Evolutionary conservation across 2,113 vertebrate genomes (phyloP), one percentile per base, ranked within the genome.

Genomic region (Cavia aperea): DNA sequence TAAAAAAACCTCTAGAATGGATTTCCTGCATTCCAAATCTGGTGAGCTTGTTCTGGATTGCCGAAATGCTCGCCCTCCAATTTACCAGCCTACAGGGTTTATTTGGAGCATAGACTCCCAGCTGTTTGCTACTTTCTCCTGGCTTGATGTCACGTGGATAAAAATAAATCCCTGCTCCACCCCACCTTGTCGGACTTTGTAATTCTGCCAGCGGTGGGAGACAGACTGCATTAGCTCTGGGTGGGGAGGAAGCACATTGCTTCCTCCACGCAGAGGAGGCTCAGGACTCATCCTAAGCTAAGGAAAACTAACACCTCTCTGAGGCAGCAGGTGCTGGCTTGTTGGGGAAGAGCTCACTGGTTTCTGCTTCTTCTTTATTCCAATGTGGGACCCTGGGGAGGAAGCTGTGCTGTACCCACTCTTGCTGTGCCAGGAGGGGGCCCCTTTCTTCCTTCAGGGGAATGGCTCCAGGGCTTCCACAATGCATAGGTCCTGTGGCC

Each of bases 231-330:
- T 81, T 39, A 33, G 70, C 65, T 46, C 60, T 9, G 58, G 58
- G 63, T 11, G 19, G 85, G 79, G 78, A 95, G 94, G 94, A 96
- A 95, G 62, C 82, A 78, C 78, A 54, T 68, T 83, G 92, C 72
- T 94, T 94, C 73, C 86, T 82, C 63, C 2, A 19, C 18, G 9
- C 68, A 21, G 68, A 19, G 33, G 36, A 21, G 68, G 33, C 33
- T 31, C 5, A 36, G 73, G 79, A 81, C 75, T 85, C 94, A 79
- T 70, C 51, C 31, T 39, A 10, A 65, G 89, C 43, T 56, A 36
- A 58, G 29, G 54, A 78, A 90, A 94, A 51, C 43, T 56, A 75
- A 91, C 54, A 56, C 33, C 68, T 68, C 21, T 84, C 1, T 10
- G 0, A 39, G 56, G 73, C 24, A 0, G 4, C n/a, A 56, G 7